These are phyloP conservation scores for Rhaphigaster nebulosa DNA, from an alignment of 2,888 invertebrate genomes.

Conservation along the genomic window DNA sequence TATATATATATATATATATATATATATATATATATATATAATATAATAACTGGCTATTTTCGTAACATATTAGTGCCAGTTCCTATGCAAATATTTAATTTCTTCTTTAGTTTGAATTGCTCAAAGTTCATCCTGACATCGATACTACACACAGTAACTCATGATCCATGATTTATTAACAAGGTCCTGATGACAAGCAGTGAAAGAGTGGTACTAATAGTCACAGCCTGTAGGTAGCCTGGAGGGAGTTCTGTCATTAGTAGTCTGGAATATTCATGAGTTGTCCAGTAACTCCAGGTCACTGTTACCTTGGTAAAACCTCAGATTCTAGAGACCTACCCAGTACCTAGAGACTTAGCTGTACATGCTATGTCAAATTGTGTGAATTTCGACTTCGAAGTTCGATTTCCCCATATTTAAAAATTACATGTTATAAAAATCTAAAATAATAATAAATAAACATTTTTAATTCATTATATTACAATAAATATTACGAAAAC, in stretches of 20 bases:
- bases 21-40: too few species aligned
- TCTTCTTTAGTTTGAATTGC: background rate
- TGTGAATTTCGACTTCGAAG: background rate
- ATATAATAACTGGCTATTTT: too few species aligned
- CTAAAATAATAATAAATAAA: background rate
- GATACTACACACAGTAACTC: background rate
- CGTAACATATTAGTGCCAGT: too few species aligned
- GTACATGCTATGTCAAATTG: background rate
- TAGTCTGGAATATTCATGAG: conserved; percentile 16
- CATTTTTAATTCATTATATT: background rate
- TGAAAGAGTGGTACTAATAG: conserved; percentile 35
- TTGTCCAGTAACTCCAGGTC: conserved; percentile 31
- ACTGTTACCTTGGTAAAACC: background rate
- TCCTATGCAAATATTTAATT: too few species aligned
- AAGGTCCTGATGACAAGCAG: background rate
- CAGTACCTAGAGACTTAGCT: too few species aligned
- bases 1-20: too few species aligned
- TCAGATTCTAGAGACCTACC: background rate
- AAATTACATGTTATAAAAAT: too few species aligned
- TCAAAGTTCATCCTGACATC: background rate
- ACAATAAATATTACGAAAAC: too few species aligned
- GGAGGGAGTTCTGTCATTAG: conserved; percentile 3
- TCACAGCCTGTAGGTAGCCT: conserved; percentile 4
- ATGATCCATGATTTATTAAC: background rate
- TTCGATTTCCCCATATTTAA: too few species aligned